phyloP scores from a whole-genome alignment of 2,797 vertebrate genomes.

The Fringilla coelebs region DNA sequence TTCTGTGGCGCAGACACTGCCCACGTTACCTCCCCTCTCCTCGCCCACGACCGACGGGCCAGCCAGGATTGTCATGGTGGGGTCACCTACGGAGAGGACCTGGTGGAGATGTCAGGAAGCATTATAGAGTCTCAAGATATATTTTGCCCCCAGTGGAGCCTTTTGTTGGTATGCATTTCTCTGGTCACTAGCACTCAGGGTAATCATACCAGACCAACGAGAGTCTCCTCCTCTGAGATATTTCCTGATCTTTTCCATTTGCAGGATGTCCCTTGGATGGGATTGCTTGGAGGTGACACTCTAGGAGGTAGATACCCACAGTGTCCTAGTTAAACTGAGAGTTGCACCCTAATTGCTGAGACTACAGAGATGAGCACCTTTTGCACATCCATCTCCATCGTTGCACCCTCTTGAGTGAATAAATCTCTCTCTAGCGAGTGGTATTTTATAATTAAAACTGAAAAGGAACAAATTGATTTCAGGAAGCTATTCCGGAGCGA shows the following conservation, averaged over 20 bases:
- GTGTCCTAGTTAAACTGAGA: background rate
- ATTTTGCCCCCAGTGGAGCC: slow-evolving; percentile 9
- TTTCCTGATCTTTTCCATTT: background rate
- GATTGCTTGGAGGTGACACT: background rate
- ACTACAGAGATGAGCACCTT: background rate
- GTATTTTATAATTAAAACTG: slow-evolving; percentile 54
- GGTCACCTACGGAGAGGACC: slow-evolving; percentile 21
- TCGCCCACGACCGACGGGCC: background rate
- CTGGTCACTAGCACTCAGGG: background rate
- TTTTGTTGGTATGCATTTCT: background rate
- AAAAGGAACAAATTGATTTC: slow-evolving; percentile 54
- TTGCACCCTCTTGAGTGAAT: background rate
- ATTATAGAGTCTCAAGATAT: background rate
- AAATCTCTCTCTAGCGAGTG: slow-evolving; percentile 25
- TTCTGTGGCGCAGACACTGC: background rate
- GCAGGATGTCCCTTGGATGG: background rate
- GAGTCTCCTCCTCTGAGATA: background rate
- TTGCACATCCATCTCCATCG: background rate
- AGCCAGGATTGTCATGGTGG: background rate
- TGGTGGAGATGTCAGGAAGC: slow-evolving; percentile 10
- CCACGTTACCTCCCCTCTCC: background rate
- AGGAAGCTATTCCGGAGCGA: background rate
- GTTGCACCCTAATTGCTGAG: background rate
- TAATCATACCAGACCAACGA: background rate
- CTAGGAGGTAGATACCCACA: background rate